Evolutionary conservation across 2,888 invertebrate species (phyloP).

Genomic region (Thyatira batis): DNA sequence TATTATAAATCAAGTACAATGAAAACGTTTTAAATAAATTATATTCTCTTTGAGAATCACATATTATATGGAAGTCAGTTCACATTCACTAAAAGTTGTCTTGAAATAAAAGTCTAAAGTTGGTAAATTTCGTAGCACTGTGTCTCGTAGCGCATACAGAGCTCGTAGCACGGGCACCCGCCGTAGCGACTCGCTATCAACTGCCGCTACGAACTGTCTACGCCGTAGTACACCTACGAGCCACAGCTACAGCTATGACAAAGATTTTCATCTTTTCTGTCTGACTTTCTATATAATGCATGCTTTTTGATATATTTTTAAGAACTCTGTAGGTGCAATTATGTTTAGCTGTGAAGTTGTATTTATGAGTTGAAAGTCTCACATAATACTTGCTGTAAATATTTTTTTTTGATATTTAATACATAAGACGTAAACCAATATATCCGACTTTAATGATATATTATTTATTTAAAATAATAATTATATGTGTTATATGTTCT

Average conservation of each 20-base stretch:
- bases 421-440: too few relatives aligned
- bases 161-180: conserved; percentile 51
- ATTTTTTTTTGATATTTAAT: too few relatives aligned
- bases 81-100: neutral
- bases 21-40: neutral
- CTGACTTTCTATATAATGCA: neutral
- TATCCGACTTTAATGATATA: too few relatives aligned
- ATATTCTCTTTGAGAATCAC: neutral
- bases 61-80: neutral
- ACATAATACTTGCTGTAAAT: too few relatives aligned
- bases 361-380: too few relatives aligned
- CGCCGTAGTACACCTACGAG: conserved; percentile 41
- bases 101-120: neutral
- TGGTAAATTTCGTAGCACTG: conserved; percentile 12
- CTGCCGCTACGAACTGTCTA: conserved; percentile 62
- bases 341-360: too few relatives aligned
- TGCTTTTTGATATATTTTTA: too few relatives aligned
- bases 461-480: too few relatives aligned
- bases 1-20: neutral
- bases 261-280: conserved; percentile 6
- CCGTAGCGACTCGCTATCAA: conserved; percentile 58
- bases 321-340: too few relatives aligned
- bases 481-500: too few relatives aligned
- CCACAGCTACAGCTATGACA: conserved; percentile 8
- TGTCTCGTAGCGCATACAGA: conserved; percentile 38